phyloP scores from a whole-genome alignment of 1,140 invertebrate genomes.

The Drosophila novamexicana region DNA sequence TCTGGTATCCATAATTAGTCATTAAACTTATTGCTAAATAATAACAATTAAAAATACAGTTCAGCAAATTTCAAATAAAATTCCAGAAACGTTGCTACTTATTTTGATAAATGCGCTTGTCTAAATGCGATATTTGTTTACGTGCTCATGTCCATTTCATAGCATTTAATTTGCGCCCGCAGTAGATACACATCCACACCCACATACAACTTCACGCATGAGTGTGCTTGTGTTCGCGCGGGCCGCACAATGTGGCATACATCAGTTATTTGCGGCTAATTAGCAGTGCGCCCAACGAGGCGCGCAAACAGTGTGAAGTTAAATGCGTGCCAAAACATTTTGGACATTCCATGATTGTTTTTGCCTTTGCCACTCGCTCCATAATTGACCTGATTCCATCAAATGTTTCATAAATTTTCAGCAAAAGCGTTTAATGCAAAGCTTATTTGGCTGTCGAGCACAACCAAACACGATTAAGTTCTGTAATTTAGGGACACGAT shows the following conservation, averaged over 20 bases:
- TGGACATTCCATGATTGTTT: neutral
- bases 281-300: slow-evolving; percentile 19
- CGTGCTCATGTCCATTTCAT: slow-evolving; percentile 1
- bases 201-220: neutral
- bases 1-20: slow-evolving; percentile 51
- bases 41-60: slow-evolving; percentile 17
- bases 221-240: slow-evolving; percentile 33
- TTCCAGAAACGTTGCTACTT: slow-evolving; percentile 22
- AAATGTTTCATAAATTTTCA: neutral
- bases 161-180: slow-evolving; percentile 55
- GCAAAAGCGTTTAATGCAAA: neutral
- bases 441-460: neutral
- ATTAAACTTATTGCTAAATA: slow-evolving; percentile 56
- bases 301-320: slow-evolving; percentile 3
- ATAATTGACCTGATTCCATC: slow-evolving; percentile 7
- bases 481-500: too few species aligned
- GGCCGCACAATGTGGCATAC: slow-evolving; percentile 12
- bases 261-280: slow-evolving; percentile 51
- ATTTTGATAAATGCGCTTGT: slow-evolving; percentile 19
- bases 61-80: slow-evolving; percentile 47
- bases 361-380: neutral
- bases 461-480: neutral
- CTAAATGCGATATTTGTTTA: slow-evolving; percentile 22
- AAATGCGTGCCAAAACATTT: neutral
- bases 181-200: slow-evolving; percentile 14